phyloP scores from a whole-genome alignment of 2,797 vertebrate genomes.

The Delichon dasypus region DNA sequence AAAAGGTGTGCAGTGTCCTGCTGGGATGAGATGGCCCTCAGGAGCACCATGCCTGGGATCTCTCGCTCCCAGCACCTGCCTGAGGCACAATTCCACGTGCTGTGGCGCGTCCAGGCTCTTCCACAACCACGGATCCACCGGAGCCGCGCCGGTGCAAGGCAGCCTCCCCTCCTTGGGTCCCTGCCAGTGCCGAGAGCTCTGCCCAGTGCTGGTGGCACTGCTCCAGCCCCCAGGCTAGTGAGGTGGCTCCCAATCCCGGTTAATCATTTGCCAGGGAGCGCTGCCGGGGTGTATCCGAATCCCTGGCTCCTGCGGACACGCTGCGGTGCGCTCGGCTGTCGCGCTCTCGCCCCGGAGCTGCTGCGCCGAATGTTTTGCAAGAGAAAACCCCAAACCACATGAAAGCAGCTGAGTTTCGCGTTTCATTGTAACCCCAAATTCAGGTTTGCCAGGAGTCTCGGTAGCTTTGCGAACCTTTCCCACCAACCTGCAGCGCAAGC shows the following conservation, averaged over 20 bases:
- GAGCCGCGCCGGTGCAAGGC: neutral
- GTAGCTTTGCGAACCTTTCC: constrained; percentile 18
- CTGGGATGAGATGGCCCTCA: neutral
- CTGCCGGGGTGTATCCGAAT: neutral
- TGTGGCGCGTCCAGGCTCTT: neutral
- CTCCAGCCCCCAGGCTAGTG: neutral
- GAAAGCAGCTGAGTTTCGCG: constrained; percentile 34
- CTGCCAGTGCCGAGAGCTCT: neutral
- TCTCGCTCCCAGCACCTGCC: neutral
- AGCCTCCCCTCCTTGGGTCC: neutral
- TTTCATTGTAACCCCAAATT: constrained; percentile 36
- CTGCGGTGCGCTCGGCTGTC: neutral
- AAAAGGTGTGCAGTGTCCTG: neutral
- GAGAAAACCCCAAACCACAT: constrained; percentile 68
- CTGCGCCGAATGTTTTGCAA: constrained; percentile 29
- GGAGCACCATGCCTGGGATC: neutral
- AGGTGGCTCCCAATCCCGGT: neutral
- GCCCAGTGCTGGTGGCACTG: neutral
- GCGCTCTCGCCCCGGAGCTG: neutral
- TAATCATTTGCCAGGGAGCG: neutral
- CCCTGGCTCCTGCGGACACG: neutral
- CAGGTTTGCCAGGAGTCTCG: constrained; percentile 40
- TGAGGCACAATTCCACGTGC: fast-evolving
- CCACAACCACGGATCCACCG: fast-evolving
- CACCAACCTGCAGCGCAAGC: neutral